These are phyloP conservation scores for Drosophila tripunctata DNA, from an alignment of 2,888 invertebrate genomes.

Conservation along the genomic window DNA sequence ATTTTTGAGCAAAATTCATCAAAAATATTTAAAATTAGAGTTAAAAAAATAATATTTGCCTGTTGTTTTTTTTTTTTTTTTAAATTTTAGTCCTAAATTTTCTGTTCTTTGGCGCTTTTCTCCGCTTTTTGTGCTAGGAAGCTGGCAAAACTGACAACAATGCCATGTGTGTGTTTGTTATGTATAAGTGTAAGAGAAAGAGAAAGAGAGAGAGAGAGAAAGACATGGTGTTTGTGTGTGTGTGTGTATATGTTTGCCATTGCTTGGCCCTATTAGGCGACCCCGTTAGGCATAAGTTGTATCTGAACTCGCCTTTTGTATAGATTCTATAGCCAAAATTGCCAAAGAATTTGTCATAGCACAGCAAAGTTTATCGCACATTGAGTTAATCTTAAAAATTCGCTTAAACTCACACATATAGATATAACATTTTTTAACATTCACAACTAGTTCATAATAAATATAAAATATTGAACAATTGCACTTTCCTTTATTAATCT, in stretches of 20 bases:
- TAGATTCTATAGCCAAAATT: constrained; percentile 11
- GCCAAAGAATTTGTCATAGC: too few relatives aligned
- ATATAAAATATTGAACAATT: not conserved
- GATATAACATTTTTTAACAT: too few relatives aligned
- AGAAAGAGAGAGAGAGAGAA: too few relatives aligned
- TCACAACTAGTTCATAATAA: not conserved
- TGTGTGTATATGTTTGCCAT: constrained; percentile 7
- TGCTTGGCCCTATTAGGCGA: constrained; percentile 30
- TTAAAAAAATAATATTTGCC: too few relatives aligned
- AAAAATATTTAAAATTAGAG: too few relatives aligned
- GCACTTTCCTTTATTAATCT: constrained; percentile 2
- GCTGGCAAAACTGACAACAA: too few relatives aligned
- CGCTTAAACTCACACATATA: not conserved
- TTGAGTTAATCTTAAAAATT: constrained; percentile 5
- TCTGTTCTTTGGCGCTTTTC: too few relatives aligned
- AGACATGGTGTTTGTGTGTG: too few relatives aligned
- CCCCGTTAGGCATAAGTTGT: constrained; percentile 25
- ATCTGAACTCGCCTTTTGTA: constrained; percentile 10
- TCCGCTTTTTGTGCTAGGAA: too few relatives aligned
- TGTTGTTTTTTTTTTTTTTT: too few relatives aligned
- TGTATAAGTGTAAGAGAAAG: constrained; percentile 10
- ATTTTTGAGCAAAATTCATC: too few relatives aligned
- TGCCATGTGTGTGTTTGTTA: constrained; percentile 5
- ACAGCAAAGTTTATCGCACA: constrained; percentile 7
- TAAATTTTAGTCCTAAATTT: too few relatives aligned